Percentiles rank a stretch among this genome's conserved stretches.
phyloP scores from a whole-genome alignment of 1,140 invertebrate species.

The Cydia fagiglandana region DNA sequence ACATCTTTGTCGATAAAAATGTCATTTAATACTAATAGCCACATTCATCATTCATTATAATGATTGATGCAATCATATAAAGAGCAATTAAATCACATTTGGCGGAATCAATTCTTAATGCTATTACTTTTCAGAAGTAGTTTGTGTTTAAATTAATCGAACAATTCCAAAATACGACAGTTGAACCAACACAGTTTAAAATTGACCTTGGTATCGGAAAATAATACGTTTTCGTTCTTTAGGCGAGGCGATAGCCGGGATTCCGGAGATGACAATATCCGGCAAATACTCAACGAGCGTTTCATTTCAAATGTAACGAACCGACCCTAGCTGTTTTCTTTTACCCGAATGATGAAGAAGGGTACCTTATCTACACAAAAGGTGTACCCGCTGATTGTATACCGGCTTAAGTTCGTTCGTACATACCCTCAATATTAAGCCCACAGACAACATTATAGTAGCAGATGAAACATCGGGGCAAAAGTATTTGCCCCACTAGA shows the following conservation, averaged over 20 bases:
- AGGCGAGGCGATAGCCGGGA: neutral
- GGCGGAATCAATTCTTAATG: neutral
- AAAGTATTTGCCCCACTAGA: no score
- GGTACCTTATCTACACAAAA: neutral
- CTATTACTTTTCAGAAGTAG: neutral
- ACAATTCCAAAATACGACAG: neutral
- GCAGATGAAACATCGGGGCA: no score
- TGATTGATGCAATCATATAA: neutral
- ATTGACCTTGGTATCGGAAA: neutral
- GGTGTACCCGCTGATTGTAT: neutral
- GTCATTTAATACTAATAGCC: neutral
- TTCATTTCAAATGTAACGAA: constrained; percentile 6
- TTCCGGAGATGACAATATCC: constrained; percentile 28
- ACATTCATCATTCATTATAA: neutral
- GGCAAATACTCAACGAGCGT: neutral
- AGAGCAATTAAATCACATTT: neutral
- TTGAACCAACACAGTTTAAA: neutral
- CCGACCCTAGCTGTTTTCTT: neutral
- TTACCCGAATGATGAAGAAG: neutral
- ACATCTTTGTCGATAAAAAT: neutral
- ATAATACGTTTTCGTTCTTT: neutral
- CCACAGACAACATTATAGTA: no score
- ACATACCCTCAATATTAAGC: no score
- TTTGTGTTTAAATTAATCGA: no score
- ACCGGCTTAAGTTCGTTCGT: neutral